Base-by-base conservation (phyloP, 2,888 invertebrate genomes). In the Xanthia icteritia region DNA sequence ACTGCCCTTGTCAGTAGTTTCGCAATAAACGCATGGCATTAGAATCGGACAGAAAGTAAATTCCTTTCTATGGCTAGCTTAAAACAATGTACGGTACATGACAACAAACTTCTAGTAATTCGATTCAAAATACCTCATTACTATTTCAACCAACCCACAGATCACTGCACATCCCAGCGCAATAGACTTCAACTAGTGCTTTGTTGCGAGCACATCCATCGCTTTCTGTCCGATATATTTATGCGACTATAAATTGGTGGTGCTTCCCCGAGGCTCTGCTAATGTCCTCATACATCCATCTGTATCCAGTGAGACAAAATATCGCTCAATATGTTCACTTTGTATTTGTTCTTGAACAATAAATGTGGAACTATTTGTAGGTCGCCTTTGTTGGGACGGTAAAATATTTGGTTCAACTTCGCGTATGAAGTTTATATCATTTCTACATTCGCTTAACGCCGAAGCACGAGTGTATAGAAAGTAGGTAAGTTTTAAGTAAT, bases 211-310 rank as follows among this genome's bases (percentile, higher is more conserved):
- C 79, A 83, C 86, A 87, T 88, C 73, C 79, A 84, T 88, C 82
- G 75, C 76, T 73, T 82, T 76, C 82, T 76, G 74, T 73, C 77
- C 83, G 75, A 86, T 88, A 80, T 87, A 85, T 88, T 88, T 88
- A 88, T 88, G 88, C 67, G 87, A 72, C 87, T 72, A 84, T 88
- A 88, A 88, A 88, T 88, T 88, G 83, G 68, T 79, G 70, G 74
- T 86, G 84, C 69, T 85, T 85, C 84, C 82, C 82, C 73, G 73
- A 80, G 85, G 88, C 86, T 81, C 73, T 74, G 71, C 87, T 88
- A 88, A 88, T 88, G 87, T 87, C 79, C 88, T 79, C 80, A 73
- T 84, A 77, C 80, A 85, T 86, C 82, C 77, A 86, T 87, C 83
- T 83, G 65, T 69, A 77, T 76, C 83, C 83, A 84, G 70, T 63